Evolutionary conservation across 2,113 vertebrate genomes (phyloP).

Genomic region (Uria lomvia): DNA sequence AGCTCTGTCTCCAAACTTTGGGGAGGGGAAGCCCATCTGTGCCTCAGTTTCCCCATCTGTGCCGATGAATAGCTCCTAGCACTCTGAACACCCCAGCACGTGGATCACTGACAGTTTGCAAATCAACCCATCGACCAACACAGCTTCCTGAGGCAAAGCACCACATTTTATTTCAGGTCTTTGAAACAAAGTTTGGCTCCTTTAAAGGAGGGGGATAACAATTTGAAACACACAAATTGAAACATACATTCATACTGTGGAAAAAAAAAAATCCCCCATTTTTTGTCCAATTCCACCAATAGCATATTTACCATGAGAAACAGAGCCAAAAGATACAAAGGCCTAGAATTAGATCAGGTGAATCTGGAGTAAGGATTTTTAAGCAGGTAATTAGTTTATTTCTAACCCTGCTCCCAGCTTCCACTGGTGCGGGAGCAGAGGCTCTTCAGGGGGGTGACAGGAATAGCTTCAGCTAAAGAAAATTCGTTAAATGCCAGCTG

Average conservation of each 20-base stretch:
- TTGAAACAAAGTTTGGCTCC: neutral
- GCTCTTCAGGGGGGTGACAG: neutral
- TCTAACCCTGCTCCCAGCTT: neutral
- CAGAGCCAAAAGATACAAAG: neutral
- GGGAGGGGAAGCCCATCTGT: rapidly evolving
- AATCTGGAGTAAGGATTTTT: neutral
- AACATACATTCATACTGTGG: neutral
- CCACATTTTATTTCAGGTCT: neutral
- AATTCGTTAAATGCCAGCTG: neutral
- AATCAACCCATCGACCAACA: neutral
- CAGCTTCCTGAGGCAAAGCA: neutral
- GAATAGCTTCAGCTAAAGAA: neutral
- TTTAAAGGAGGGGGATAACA: neutral
- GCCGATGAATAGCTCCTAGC: neutral
- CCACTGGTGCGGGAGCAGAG: neutral
- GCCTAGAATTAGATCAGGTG: neutral
- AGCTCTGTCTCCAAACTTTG: neutral
- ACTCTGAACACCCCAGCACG: neutral
- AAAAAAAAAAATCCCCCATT: too few species aligned
- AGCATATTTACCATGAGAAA: neutral
- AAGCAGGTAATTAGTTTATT: neutral
- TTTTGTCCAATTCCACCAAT: neutral
- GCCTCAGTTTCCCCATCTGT: neutral
- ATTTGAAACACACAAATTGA: neutral
- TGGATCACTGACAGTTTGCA: neutral